Percentiles rank a stretch among this genome's conserved stretches.
Evolutionary conservation across 2,113 vertebrate genomes (phyloP).

Genomic region (Oxyruncus cristatus): DNA sequence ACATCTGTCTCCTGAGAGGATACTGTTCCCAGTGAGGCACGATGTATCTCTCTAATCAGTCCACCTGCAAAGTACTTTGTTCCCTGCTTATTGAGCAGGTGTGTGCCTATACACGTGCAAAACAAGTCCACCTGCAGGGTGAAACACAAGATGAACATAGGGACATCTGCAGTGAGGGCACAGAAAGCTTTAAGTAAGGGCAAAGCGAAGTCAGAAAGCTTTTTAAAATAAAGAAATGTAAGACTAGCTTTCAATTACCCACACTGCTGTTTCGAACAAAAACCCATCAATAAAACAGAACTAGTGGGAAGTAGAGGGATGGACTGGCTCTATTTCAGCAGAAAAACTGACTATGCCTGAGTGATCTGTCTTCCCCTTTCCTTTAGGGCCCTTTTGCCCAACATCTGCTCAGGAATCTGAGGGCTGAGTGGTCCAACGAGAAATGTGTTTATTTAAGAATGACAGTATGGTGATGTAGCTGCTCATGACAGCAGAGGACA

Average conservation of each 20-base stretch:
- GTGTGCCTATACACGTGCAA: neutral
- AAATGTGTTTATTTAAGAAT: neutral
- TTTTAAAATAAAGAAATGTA: neutral
- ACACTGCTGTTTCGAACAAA: neutral
- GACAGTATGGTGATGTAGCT: neutral
- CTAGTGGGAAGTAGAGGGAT: neutral
- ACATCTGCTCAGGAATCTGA: neutral
- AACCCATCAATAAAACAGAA: neutral
- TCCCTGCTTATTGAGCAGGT: neutral
- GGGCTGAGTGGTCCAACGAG: neutral
- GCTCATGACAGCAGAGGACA: neutral
- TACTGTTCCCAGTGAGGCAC: neutral
- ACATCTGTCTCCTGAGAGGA: neutral
- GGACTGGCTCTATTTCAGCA: neutral
- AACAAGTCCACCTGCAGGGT: neutral
- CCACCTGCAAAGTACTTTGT: neutral
- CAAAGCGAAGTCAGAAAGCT: neutral
- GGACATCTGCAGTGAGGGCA: neutral
- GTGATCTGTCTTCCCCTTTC: neutral
- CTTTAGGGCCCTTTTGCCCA: neutral
- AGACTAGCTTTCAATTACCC: neutral
- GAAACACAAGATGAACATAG: neutral
- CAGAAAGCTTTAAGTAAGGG: neutral
- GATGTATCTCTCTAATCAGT: neutral
- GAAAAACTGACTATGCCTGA: neutral